Evolutionary conservation across 1,140 invertebrate genomes (phyloP).

Genomic region (Andrena cerasifolii): DNA sequence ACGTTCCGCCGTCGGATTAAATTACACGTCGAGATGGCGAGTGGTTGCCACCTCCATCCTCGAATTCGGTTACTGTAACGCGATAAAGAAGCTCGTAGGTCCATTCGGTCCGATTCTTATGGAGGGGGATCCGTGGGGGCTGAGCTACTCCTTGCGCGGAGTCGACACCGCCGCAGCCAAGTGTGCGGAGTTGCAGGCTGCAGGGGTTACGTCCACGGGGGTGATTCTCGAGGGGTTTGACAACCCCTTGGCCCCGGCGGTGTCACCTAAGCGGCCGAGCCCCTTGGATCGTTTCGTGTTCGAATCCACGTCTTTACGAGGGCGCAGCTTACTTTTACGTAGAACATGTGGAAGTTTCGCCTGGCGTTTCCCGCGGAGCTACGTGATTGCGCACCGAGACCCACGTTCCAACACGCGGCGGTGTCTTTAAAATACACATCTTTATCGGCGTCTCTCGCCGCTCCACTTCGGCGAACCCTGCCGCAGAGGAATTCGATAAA

Average conservation of each 20-base stretch:
- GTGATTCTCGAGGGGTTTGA: conserved; percentile 59
- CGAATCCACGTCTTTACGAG: conserved; percentile 66
- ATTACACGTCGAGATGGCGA: neutral
- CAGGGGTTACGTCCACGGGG: conserved; percentile 58
- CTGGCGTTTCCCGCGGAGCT: conserved; percentile 41
- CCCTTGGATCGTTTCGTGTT: conserved; percentile 63
- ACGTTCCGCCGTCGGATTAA: neutral
- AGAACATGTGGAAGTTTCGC: conserved; percentile 43
- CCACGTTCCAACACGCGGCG: neutral
- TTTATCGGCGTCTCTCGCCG: conserved; percentile 15
- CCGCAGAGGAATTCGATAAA: too few species aligned
- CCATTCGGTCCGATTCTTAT: conserved; percentile 46
- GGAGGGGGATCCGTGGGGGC: too few species aligned
- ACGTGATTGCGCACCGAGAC: conserved; percentile 63
- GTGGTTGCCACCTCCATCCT: conserved; percentile 7
- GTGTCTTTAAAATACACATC: conserved; percentile 37
- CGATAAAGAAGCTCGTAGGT: conserved; percentile 34
- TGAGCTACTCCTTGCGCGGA: conserved; percentile 37
- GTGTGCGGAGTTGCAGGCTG: conserved; percentile 53
- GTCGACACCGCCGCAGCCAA: conserved; percentile 12
- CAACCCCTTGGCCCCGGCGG: conserved; percentile 56
- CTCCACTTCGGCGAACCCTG: neutral
- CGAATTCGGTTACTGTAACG: conserved; percentile 47
- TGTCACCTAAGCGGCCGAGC: conserved; percentile 65
- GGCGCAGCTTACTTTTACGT: conserved; percentile 66